These are phyloP conservation scores for Sympetrum striolatum DNA, from an alignment of 2,888 invertebrate species.

Conservation along the genomic window DNA sequence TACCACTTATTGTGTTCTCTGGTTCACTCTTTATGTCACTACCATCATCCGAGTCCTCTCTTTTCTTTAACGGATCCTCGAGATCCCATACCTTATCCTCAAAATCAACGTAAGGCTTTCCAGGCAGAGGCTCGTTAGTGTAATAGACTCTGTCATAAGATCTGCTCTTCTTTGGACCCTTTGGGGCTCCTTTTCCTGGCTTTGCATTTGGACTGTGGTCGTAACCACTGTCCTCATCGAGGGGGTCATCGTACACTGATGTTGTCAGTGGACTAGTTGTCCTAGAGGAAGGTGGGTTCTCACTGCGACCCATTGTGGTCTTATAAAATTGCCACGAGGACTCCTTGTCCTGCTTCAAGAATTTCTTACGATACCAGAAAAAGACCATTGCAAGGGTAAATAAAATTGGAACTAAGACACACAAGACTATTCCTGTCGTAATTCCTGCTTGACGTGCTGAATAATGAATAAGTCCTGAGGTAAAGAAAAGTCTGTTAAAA, in stretches of 20 bases:
- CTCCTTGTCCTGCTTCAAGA: slow-evolving; percentile 17
- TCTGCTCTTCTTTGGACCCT: slow-evolving; percentile 58
- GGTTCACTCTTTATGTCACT: slow-evolving; percentile 23
- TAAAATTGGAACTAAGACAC: slow-evolving; percentile 72
- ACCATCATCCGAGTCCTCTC: slow-evolving; percentile 3
- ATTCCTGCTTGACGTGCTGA: slow-evolving; percentile 76
- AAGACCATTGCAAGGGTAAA: slow-evolving; percentile 66
- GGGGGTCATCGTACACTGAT: neutral
- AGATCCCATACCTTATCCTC: slow-evolving; percentile 82
- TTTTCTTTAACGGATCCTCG: slow-evolving; percentile 61
- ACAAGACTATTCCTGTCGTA: slow-evolving; percentile 75
- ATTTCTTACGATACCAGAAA: slow-evolving; percentile 60
- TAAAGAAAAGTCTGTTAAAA: neutral
- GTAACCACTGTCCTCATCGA: neutral
- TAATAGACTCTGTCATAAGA: slow-evolving; percentile 83
- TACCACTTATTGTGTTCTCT: slow-evolving; percentile 1
- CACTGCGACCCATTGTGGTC: neutral
- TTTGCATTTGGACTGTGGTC: neutral
- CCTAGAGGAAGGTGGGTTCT: slow-evolving; percentile 7
- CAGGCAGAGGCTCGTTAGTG: slow-evolving; percentile 81
- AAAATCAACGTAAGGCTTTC: slow-evolving; percentile 78
- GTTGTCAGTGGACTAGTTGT: slow-evolving; percentile 3
- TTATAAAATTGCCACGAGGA: slow-evolving; percentile 25
- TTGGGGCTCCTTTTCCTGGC: neutral
- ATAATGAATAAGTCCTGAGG: slow-evolving; percentile 62